Evolutionary conservation across 1,140 invertebrate species (phyloP).

Genomic region (Wiebesia pumilae): DNA sequence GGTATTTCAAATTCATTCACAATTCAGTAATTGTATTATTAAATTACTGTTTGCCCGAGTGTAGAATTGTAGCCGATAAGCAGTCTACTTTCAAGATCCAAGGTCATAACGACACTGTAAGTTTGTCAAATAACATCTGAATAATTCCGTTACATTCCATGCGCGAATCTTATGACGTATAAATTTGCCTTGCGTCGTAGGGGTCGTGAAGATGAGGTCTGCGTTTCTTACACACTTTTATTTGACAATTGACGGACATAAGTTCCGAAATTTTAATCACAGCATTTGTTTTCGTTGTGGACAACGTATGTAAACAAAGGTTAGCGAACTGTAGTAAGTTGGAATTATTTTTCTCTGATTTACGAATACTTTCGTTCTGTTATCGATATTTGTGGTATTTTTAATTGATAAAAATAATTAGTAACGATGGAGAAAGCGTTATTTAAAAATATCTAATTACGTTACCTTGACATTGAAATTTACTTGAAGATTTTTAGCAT

Average conservation of each 20-base stretch:
- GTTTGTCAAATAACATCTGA: background rate
- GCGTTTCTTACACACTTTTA: background rate
- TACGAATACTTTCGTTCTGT: background rate
- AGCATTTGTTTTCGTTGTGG: background rate
- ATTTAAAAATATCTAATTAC: conserved; percentile 46
- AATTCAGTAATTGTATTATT: background rate
- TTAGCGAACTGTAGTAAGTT: background rate
- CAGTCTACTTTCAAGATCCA: background rate
- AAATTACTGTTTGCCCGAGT: background rate
- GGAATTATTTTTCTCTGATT: background rate
- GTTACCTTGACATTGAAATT: conserved; percentile 49
- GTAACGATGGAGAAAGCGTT: background rate
- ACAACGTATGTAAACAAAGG: background rate
- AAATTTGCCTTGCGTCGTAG: background rate
- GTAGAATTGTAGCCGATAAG: background rate
- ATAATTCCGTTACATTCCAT: background rate
- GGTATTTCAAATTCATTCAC: conserved; percentile 39
- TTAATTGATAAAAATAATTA: background rate
- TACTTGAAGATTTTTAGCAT: background rate
- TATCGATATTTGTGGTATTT: background rate
- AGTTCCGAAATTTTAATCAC: background rate
- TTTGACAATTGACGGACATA: conserved; percentile 27
- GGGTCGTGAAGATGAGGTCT: background rate
- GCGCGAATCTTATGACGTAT: background rate
- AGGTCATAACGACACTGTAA: background rate